Percentiles rank a stretch among this genome's conserved stretches.
Evolutionary conservation across 2,113 vertebrate genomes (phyloP).

Genomic region (Sclerurus mexicanus): DNA sequence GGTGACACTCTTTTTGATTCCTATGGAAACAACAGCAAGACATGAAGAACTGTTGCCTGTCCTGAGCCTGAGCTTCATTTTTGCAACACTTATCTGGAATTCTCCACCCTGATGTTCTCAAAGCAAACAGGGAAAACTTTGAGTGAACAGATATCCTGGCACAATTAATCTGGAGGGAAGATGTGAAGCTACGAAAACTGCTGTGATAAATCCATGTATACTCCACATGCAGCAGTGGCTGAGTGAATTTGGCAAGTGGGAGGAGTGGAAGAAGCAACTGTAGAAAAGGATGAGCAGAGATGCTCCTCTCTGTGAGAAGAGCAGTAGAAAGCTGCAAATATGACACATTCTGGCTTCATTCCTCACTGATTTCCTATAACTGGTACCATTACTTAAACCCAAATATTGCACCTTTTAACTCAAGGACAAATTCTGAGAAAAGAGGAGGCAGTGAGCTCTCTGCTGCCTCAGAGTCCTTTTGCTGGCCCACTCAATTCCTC

Average conservation of each 20-base stretch:
- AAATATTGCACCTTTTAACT: background rate
- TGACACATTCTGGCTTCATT: background rate
- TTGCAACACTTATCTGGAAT: background rate
- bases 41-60: background rate
- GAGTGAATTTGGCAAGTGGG: accelerated
- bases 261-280: background rate
- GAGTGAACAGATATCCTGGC: background rate
- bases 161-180: background rate
- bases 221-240: background rate
- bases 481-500: background rate
- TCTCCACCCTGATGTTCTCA: background rate
- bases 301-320: background rate
- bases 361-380: background rate
- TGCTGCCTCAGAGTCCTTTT: background rate
- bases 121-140: background rate
- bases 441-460: background rate
- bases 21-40: background rate
- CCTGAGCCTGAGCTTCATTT: accelerated
- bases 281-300: background rate
- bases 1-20: background rate
- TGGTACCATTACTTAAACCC: background rate
- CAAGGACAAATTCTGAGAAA: background rate
- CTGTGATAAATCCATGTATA: background rate
- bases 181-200: background rate
- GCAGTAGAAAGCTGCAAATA: background rate